Percentiles rank a stretch among this genome's conserved stretches.
Conservation (phyloP, 2,113 vertebrate species). For the Phalacrocorax carbo region DNA sequence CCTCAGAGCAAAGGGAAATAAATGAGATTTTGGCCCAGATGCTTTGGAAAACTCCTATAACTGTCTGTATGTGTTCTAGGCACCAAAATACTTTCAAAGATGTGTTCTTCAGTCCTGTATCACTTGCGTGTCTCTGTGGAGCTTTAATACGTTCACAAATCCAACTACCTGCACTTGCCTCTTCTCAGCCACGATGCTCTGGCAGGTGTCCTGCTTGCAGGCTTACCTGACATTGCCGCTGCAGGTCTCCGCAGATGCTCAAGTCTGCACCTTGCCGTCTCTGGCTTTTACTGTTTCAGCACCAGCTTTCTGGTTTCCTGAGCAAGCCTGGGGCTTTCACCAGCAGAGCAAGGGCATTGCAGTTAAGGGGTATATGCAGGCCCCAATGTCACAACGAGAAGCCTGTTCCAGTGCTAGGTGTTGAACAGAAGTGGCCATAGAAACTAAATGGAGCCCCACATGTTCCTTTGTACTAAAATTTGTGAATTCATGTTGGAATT, state of each 20-base stretch:
- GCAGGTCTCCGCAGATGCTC: background rate
- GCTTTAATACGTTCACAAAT: background rate
- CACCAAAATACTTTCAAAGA: background rate
- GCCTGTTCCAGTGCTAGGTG: too few species aligned
- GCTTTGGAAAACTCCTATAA: background rate
- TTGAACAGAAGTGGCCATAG: background rate
- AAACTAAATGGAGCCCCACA: background rate
- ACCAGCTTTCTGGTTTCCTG: background rate
- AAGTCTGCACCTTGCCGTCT: background rate
- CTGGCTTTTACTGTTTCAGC: background rate
- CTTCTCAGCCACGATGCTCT: background rate
- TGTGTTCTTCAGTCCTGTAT: background rate
- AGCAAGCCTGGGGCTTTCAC: background rate
- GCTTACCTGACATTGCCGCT: background rate
- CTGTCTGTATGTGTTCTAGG: background rate
- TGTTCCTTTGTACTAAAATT: background rate
- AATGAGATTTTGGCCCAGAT: background rate
- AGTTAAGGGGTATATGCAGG: background rate
- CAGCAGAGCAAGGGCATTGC: background rate
- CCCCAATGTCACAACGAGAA: background rate
- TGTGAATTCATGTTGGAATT: background rate
- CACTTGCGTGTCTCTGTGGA: background rate
- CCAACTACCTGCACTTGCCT: fast-evolving
- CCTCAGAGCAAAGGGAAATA: background rate
- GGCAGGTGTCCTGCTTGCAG: background rate